Base-by-base conservation (phyloP, 2,797 vertebrate species). In the Danio jaintianensis region DNA sequence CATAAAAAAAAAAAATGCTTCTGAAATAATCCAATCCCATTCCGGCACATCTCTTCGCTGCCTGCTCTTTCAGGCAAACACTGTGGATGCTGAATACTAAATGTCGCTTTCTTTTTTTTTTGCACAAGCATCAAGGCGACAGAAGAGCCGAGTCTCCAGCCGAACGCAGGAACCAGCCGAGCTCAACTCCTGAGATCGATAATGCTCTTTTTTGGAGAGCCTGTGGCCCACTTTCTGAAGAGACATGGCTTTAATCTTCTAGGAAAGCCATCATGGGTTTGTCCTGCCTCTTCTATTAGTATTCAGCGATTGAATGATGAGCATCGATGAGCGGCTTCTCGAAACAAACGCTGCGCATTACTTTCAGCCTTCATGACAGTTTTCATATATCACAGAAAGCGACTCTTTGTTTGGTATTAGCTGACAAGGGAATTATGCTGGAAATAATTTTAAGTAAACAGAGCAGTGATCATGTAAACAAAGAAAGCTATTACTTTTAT, bases 11-110 rank as follows among this genome's bases (percentile, higher is more conserved):
- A 86, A n/a, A 29, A 29, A 29, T 77, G 71, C 79, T 79, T 77
- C 69, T 78, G 73, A 74, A 82, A 85, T 82, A 85, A 84, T 80
- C 56, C 82, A 79, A 79, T 84, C 69, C 63, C 82, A 85, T 88
- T 83, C 68, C 69, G 50, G 43, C 67, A 82, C 64, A 72, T 84
- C 78, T 75, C 47, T 48, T 64, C 45, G 2, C 75, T 52, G 62
- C 75, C 18, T 59, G 62, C 58, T 81, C 68, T 77, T 85, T 83
- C 64, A 80, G 79, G 69, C 79, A 80, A 73, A 75, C 70, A 69
- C 22, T 55, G 78, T 66, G 74, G 71, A 82, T 74, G 53, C 52
- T 78, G 72, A 62, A 71, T 59, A 67, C 50, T 47, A 63, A 67
- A 79, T 47, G 36, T 11, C 42, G 16, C 43, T 40, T 16, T 53